These are phyloP conservation scores for Blastobasis lacticolella DNA, from an alignment of 2,888 invertebrate species.

Conservation along the genomic window DNA sequence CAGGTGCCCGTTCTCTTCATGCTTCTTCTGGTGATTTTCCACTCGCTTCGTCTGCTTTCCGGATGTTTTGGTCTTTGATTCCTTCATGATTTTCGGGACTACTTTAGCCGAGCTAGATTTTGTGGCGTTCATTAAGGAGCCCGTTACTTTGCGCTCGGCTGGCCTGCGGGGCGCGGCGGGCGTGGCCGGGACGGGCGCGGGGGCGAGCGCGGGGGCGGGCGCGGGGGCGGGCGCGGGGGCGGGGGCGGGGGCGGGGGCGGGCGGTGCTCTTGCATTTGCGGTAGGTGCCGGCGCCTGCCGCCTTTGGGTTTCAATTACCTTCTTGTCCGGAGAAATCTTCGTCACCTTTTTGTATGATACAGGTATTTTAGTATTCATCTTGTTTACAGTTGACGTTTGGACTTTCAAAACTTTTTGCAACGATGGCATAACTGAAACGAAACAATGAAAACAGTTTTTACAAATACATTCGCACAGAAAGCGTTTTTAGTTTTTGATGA, in stretches of 20 bases:
- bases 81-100: constrained; percentile 48
- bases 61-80: constrained; percentile 13
- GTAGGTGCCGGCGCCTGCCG: constrained; percentile 8
- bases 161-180: constrained; percentile 8
- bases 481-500: no score
- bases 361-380: constrained; percentile 47
- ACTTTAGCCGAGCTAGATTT: constrained; percentile 75
- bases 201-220: no score
- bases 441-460: no score
- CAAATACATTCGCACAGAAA: no score
- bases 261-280: not conserved
- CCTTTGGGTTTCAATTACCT: constrained; percentile 14
- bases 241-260: not conserved
- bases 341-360: constrained; percentile 33
- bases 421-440: no score
- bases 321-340: constrained; percentile 15
- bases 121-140: constrained; percentile 71
- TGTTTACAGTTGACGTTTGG: constrained; percentile 16
- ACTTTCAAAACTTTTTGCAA: not conserved
- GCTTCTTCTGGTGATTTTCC: not conserved
- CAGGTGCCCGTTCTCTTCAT: constrained; percentile 7
- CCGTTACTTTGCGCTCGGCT: constrained; percentile 30
- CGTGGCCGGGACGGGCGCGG: not conserved
- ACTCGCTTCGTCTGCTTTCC: constrained; percentile 4
- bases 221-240: not conserved